Percentiles rank a stretch among this genome's conserved stretches.
Evolutionary conservation across 2,888 invertebrate genomes (phyloP).

Genomic region (Morinoia aosen): DNA sequence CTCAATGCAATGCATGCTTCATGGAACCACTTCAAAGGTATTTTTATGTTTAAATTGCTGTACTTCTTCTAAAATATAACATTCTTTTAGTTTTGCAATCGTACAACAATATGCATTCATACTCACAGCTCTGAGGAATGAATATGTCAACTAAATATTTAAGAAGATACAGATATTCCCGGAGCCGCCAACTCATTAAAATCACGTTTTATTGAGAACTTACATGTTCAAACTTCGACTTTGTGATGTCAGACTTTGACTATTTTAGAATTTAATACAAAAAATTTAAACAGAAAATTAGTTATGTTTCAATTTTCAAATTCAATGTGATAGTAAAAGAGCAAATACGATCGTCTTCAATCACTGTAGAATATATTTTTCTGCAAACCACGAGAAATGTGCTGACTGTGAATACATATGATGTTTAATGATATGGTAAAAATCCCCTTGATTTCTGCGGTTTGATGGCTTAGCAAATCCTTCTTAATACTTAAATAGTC

Average conservation of each 20-base stretch:
- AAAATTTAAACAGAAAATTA: too few species aligned
- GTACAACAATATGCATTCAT: background rate
- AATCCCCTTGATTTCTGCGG: background rate
- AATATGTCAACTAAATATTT: background rate
- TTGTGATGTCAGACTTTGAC: too few species aligned
- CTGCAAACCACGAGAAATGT: too few species aligned
- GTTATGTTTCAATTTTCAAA: too few species aligned
- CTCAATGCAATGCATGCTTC: conserved; percentile 36
- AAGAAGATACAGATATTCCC: background rate
- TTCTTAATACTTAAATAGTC: background rate
- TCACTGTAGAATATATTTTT: too few species aligned
- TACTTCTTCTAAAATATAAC: background rate
- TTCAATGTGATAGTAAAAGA: too few species aligned
- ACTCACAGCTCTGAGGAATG: background rate
- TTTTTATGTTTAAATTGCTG: background rate
- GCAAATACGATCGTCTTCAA: too few species aligned
- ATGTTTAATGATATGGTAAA: background rate
- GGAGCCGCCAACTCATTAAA: background rate
- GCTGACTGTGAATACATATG: too few species aligned
- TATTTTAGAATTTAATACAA: too few species aligned
- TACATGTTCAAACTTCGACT: too few species aligned
- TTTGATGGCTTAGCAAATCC: background rate
- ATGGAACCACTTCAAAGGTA: conserved; percentile 46
- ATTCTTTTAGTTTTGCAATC: background rate
- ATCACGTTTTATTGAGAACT: too few species aligned